phyloP scores from a whole-genome alignment of 53 echinoderm and acorn worm genomes.

The Echinometra lucunter region DNA sequence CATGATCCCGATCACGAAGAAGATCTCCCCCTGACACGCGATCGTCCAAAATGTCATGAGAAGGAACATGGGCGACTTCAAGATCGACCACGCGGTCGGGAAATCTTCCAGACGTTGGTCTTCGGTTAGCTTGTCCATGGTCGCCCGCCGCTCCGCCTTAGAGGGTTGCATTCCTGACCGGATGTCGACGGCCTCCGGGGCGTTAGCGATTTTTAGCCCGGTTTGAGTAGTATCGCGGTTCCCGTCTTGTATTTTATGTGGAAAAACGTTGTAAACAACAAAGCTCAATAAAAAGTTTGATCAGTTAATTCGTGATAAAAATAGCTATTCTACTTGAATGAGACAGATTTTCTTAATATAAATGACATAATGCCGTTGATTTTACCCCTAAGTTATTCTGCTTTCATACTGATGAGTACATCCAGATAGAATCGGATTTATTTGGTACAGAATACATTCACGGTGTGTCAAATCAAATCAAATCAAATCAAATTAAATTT shows the following conservation, averaged over 20 bases:
- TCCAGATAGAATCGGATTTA: too few relatives aligned
- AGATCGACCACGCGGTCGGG: slow-evolving; percentile 18
- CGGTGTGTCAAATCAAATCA: too few relatives aligned
- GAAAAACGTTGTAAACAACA: too few relatives aligned
- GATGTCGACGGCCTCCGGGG: neutral
- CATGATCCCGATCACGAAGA: slow-evolving; percentile 63
- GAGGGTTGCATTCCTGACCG: neutral
- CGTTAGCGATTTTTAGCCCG: neutral
- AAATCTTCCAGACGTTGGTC: slow-evolving; percentile 27
- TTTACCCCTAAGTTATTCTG: too few relatives aligned
- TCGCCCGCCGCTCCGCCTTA: neutral
- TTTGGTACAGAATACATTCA: too few relatives aligned
- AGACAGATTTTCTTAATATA: too few relatives aligned
- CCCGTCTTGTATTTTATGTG: neutral
- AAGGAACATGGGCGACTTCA: slow-evolving; percentile 58
- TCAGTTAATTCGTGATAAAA: too few relatives aligned
- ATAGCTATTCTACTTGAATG: too few relatives aligned
- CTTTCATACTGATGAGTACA: too few relatives aligned
- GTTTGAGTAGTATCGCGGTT: neutral
- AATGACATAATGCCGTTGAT: too few relatives aligned
- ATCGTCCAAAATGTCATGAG: slow-evolving; percentile 54
- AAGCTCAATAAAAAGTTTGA: too few relatives aligned
- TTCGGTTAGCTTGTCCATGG: slow-evolving; percentile 23
- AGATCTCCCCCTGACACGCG: slow-evolving; percentile 24
- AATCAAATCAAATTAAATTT: too few relatives aligned